These are phyloP conservation scores for Augiades crinisus DNA, from an alignment of 2,888 invertebrate genomes.

Conservation along the genomic window DNA sequence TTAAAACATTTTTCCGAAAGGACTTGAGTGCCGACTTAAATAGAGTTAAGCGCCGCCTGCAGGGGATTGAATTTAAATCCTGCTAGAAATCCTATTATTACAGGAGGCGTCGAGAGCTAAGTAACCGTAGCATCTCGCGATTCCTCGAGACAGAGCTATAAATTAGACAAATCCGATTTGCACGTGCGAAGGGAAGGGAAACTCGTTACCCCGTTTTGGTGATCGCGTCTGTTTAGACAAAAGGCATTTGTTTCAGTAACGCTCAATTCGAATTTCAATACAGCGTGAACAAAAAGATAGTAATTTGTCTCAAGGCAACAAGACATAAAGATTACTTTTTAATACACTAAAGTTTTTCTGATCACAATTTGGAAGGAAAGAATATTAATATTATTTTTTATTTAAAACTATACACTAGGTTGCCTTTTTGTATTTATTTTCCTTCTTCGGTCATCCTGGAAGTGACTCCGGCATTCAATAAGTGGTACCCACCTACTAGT, in stretches of 20 bases:
- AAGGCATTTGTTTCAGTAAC: conserved; percentile 45
- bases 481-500: too few relatives aligned
- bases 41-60: conserved; percentile 42
- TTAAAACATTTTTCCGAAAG: conserved; percentile 37
- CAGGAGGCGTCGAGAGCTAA: conserved; percentile 70
- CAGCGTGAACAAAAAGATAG: conserved; percentile 27
- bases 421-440: too few relatives aligned
- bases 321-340: too few relatives aligned
- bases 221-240: conserved; percentile 61
- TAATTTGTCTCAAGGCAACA: conserved; percentile 14
- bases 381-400: too few relatives aligned
- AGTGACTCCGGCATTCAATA: too few relatives aligned
- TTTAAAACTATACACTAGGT: too few relatives aligned
- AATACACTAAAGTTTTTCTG: too few relatives aligned
- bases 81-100: conserved; percentile 73
- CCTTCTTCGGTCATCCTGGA: too few relatives aligned
- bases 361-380: conserved; percentile 2
- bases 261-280: conserved; percentile 41
- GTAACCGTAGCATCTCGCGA: conserved; percentile 67
- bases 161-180: conserved; percentile 80
- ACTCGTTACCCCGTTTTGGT: conserved; percentile 53
- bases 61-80: conserved; percentile 69
- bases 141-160: conserved; percentile 66
- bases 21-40: conserved; percentile 37
- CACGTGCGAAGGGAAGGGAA: conserved; percentile 60